Base-by-base conservation (phyloP, 2,113 vertebrate species). In the Anoplopoma fimbria region DNA sequence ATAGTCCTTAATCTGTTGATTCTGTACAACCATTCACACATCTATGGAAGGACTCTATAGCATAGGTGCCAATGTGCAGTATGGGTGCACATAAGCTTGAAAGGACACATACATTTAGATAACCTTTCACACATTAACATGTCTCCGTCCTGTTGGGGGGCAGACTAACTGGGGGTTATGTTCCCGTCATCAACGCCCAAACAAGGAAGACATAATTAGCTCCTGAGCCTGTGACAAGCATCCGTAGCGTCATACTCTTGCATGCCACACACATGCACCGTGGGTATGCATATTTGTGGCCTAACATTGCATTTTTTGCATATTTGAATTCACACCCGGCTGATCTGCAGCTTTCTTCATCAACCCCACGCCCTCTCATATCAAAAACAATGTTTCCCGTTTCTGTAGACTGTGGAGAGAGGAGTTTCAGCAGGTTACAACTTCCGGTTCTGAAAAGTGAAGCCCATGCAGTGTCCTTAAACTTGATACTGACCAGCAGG, bases 121-220 rank as follows among this genome's bases (percentile, higher is more conserved):
- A 71, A 6, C 6, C 15, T 51, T 73, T 60, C 74, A 75, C 34
- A 51, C 55, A 38, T 64, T 60, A 45, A 45, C 77, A 71, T 69
- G 64, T 69, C 31, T 40, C 61, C 9, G 45, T 79, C 38, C 47
- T 61, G 64, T 64, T 67, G 72, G 63, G 60, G 77, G 77, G 71
- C 61, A 42, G 51, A 69, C 63, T 57, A 60, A 64, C 62, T 40
- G 73, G 27, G 27, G 55, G 45, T 76, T 34, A n/a, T 47, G 45
- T 77, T 83, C 12, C 80, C 72, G 79, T 84, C 75, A 76, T 75
- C 8, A 7, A 70, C 77, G 8, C 83, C 81, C 63, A 78, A 74
- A 78, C 12, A 0, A 23, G 21, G 69, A 36, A n/a, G 71, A 77
- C 76, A 47, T 15, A 83, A 79, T 91, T 89, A 88, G 79, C 79